Evolutionary conservation across 1,140 invertebrate species (phyloP).

Genomic region (Drosophila novamexicana): DNA sequence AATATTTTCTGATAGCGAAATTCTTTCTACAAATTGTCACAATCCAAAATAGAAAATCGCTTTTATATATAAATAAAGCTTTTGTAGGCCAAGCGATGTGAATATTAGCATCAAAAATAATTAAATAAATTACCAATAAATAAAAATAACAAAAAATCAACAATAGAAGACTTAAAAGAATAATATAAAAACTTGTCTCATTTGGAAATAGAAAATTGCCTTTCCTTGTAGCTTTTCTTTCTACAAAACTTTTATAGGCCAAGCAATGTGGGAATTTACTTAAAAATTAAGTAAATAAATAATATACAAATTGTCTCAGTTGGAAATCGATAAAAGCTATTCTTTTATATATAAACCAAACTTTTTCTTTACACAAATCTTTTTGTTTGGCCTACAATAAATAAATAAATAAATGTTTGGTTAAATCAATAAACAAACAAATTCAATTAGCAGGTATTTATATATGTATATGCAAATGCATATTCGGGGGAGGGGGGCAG

Average conservation of each 20-base stretch:
- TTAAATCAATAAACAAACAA: slow-evolving; percentile 7
- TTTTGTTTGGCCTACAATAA: background rate
- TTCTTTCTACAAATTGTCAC: slow-evolving; percentile 13
- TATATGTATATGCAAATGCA: background rate
- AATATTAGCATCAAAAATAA: no score
- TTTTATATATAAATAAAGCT: no score
- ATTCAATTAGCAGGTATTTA: slow-evolving; percentile 10
- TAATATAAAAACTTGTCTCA: no score
- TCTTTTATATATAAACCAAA: background rate
- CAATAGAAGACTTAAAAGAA: no score
- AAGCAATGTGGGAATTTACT: no score
- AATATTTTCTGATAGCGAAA: slow-evolving; percentile 19
- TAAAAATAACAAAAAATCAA: no score
- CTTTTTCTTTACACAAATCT: background rate
- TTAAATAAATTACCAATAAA: no score
- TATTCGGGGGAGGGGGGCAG: background rate
- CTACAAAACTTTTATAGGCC: no score
- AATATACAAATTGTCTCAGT: slow-evolving; percentile 10
- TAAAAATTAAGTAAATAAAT: no score
- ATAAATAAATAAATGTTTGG: background rate
- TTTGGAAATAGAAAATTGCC: background rate
- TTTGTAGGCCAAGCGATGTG: no score
- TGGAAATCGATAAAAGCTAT: slow-evolving; percentile 8
- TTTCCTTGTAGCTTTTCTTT: background rate
- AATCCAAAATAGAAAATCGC: slow-evolving; percentile 10